Evolutionary conservation across 2,888 invertebrate species (phyloP), one percentile per base, ranked within the genome.

Genomic region (Anticlea derivata): DNA sequence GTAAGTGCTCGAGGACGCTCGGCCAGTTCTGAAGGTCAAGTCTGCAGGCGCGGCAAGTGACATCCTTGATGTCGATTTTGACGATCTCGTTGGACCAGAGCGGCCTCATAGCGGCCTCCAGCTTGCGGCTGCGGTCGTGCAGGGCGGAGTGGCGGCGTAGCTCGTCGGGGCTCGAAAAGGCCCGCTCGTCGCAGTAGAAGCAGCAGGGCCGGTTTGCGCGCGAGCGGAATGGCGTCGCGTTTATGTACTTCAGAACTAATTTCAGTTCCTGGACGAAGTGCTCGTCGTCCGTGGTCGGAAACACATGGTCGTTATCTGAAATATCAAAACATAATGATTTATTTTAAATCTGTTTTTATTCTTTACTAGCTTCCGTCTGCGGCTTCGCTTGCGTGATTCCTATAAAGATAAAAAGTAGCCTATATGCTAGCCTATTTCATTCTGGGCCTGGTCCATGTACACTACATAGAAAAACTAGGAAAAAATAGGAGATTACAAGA

Each of bases 171-270:
- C 4, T 17, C 4, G 4, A 17, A 4, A 17, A 17, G 17, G 4
- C 17, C 4, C 67, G 65, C 0, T 73, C 65, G 5, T 63, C 53
- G 46, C 88, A 88, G 39, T 79, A 86, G 0, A 76, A 72, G 53
- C 88, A 88, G 50, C 63, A 68, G 26, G 68, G 78, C 0, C 62
- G 56, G 0, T 69, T 56, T 0, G 65, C 8, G 7, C 34, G 34
- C 3, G 72, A 67, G 29, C 78, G 83, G 62, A 75, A 86, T 0
- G 86, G 85, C 0, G 79, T 73, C 0, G 74, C 81, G 41, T 84
- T 86, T 0, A 85, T 80, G 55, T 73, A 75, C 0, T 60, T 65
- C 0, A 86, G 59, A 0, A 86, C 62, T 0, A 52, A 65, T 50
- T 74, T 74, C 0, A 85, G 65, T 57, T 85, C 87, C 29, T 68